These are phyloP conservation scores for Sinotaia quadrata DNA, from an alignment of 2,888 invertebrate genomes.

Conservation along the genomic window DNA sequence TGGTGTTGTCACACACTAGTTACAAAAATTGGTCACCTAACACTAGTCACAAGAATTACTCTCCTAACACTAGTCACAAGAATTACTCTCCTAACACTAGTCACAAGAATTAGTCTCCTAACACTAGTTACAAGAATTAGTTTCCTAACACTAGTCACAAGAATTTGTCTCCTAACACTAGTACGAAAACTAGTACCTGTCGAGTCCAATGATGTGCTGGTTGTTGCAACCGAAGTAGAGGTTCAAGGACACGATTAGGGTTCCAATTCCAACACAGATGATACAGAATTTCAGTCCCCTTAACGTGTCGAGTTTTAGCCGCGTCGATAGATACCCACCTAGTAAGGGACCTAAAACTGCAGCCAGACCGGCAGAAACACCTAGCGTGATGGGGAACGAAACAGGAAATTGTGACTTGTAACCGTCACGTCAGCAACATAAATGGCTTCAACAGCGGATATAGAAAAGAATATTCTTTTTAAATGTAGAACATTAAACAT, in stretches of 20 bases:
- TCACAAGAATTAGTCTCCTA: no score
- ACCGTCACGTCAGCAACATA: neutral
- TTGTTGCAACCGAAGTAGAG: neutral
- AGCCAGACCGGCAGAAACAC: neutral
- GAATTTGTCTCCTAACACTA: no score
- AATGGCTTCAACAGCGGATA: neutral
- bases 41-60: no score
- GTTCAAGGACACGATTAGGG: neutral
- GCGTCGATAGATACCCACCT: neutral
- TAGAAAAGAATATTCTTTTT: no score
- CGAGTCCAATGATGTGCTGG: neutral
- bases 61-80: no score
- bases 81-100: no score
- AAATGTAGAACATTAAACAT: neutral
- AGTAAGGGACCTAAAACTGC: neutral
- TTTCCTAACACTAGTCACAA: no score
- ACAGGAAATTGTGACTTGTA: neutral
- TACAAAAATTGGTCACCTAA: no score
- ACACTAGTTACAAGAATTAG: no score
- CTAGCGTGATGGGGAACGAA: neutral
- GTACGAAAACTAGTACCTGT: neutral
- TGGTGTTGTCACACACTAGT: no score
- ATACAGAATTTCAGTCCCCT: neutral
- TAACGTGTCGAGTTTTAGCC: neutral
- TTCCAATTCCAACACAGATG: neutral